These are phyloP conservation scores for Cariama cristata DNA, from an alignment of 2,113 vertebrate genomes.

Conservation along the genomic window DNA sequence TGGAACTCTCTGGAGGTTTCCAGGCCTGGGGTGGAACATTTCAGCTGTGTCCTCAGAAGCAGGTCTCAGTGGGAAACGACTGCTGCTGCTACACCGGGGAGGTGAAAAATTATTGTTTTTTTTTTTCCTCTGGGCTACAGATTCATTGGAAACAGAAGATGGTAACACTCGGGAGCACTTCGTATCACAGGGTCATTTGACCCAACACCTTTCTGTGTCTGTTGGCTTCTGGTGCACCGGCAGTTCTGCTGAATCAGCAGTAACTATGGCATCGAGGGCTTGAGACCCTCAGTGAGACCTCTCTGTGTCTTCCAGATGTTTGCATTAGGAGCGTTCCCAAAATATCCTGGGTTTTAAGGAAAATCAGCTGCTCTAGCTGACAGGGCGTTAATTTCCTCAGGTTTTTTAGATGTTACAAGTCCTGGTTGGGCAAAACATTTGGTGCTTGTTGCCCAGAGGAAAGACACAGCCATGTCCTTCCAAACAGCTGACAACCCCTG, in stretches of 20 bases:
- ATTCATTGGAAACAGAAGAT: background rate
- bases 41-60: background rate
- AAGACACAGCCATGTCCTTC: background rate
- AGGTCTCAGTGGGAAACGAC: background rate
- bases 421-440: background rate
- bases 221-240: background rate
- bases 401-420: background rate
- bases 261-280: background rate
- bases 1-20: background rate
- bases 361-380: background rate
- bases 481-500: rapidly evolving
- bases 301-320: background rate
- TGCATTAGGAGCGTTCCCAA: background rate
- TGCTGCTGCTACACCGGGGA: background rate
- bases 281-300: background rate
- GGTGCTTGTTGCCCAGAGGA: background rate
- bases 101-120: background rate
- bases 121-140: background rate
- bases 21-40: background rate
- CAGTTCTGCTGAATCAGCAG: background rate
- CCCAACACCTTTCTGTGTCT: background rate
- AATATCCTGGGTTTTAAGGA: background rate
- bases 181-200: background rate
- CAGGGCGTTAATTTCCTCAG: background rate
- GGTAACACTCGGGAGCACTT: background rate